A percentile compares a stretch with the other conserved stretches of the same genome.
Conservation (phyloP, 2,113 vertebrate species). For the Neolamprologus tretocephalus region DNA sequence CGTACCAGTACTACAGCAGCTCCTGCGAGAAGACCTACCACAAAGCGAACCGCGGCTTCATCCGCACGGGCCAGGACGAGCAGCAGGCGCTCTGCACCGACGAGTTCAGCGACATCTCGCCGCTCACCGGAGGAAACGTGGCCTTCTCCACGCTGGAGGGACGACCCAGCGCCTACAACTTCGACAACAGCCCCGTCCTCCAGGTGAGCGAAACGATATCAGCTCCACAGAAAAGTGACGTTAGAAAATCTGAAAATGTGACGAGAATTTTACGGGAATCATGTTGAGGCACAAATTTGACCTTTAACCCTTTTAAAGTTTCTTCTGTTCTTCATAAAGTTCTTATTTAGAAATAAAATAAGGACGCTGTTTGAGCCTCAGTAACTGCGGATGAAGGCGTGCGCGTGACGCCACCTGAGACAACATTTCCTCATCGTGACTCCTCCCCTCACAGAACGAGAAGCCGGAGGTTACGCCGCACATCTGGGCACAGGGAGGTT, state of each 20-base stretch:
- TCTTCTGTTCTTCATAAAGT: neutral
- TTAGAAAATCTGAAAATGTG: neutral
- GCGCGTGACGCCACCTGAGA: fast-evolving
- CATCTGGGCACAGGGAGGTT: neutral
- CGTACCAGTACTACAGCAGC: constrained; percentile 97
- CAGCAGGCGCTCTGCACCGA: constrained; percentile 93
- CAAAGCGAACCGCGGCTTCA: constrained; percentile 81
- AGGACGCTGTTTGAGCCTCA: neutral
- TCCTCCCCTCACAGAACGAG: neutral
- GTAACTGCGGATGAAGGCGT: fast-evolving
- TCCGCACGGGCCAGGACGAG: constrained; percentile 88
- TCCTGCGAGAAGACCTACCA: constrained; percentile 92
- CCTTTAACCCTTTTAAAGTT: neutral
- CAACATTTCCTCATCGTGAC: neutral
- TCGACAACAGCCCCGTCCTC: constrained; percentile 90
- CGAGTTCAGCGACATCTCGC: constrained; percentile 98
- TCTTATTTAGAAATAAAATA: neutral
- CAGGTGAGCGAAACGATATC: constrained; percentile 73
- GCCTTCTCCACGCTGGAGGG: constrained; percentile 96
- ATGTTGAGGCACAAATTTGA: neutral
- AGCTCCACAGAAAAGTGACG: neutral
- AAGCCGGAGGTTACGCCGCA: neutral
- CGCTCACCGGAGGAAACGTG: constrained; percentile 92
- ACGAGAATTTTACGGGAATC: fast-evolving
- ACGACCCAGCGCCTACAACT: constrained; percentile 92